Conservation (phyloP, 2,113 vertebrate genomes). For the Gymnogyps californianus region DNA sequence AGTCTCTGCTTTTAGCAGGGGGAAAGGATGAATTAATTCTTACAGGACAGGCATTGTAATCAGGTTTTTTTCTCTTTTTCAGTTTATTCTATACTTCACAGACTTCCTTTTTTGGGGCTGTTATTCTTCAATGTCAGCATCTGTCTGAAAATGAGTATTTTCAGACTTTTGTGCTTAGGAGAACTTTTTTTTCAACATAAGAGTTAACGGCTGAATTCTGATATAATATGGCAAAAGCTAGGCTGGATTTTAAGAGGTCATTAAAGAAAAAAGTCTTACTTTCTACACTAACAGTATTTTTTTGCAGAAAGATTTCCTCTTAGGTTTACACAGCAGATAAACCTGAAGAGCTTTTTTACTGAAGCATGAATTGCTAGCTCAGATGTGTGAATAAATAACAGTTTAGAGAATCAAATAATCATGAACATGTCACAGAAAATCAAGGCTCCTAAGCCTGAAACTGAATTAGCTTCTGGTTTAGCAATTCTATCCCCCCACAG, state of each 20-base stretch:
- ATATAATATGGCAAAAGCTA: background rate
- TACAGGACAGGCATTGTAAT: background rate
- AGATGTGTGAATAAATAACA: conserved; percentile 40
- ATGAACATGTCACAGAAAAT: conserved; percentile 39
- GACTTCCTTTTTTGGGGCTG: background rate
- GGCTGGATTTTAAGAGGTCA: conserved; percentile 1
- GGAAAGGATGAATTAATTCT: conserved; percentile 24
- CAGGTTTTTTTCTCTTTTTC: background rate
- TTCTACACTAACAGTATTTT: background rate
- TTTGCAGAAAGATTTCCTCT: background rate
- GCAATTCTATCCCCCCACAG: background rate
- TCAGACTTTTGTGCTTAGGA: conserved; percentile 2
- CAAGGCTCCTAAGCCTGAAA: conserved; percentile 21
- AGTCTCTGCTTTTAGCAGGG: background rate
- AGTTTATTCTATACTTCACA: conserved; percentile 18
- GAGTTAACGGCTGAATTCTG: conserved; percentile 18
- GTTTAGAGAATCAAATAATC: conserved; percentile 47
- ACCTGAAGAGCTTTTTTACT: conserved; percentile 2
- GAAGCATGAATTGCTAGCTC: conserved; percentile 7
- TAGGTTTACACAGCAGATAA: conserved; percentile 7
- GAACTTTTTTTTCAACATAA: background rate
- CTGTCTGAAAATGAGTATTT: conserved; percentile 40
- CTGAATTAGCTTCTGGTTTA: conserved; percentile 26
- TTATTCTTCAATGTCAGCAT: conserved; percentile 31
- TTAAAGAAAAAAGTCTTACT: conserved; percentile 1